A percentile compares a stretch with the other conserved stretches of the same genome.
phyloP scores from a whole-genome alignment of 2,113 vertebrate genomes.

The Rhombomys opimus region DNA sequence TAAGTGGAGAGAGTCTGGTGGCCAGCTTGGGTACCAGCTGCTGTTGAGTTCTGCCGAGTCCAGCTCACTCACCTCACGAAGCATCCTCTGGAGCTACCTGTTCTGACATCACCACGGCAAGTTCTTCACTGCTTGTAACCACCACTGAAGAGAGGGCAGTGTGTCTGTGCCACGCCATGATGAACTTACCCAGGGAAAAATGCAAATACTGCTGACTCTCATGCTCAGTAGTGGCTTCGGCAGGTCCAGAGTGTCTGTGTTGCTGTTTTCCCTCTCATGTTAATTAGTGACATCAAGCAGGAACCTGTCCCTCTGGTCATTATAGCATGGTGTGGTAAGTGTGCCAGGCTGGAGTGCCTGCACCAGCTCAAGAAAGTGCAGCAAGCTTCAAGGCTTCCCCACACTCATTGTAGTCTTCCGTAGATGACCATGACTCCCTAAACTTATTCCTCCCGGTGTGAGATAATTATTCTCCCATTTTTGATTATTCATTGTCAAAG shows the following conservation, averaged over 20 bases:
- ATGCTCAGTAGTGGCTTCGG: constrained; percentile 79
- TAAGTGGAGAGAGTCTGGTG: constrained; percentile 48
- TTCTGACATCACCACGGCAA: constrained; percentile 93
- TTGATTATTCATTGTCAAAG: constrained; percentile 95
- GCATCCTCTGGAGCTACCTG: constrained; percentile 96
- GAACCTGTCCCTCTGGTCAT: constrained; percentile 96
- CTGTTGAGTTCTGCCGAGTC: constrained; percentile 89
- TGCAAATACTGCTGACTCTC: constrained; percentile 93
- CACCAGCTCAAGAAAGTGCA: constrained; percentile 93
- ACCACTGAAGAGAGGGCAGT: constrained; percentile 91
- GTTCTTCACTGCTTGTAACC: constrained; percentile 90
- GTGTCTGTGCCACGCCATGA: constrained; percentile 91
- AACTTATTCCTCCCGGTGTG: constrained; percentile 96
- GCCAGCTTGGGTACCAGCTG: constrained; percentile 90
- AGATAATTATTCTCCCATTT: constrained; percentile 98
- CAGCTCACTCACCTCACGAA: constrained; percentile 89
- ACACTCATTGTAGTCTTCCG: constrained; percentile 93
- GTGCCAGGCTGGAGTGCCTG: constrained; percentile 96
- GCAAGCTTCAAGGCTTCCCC: constrained; percentile 94
- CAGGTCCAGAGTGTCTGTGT: constrained; percentile 89
- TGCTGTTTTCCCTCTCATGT: constrained; percentile 95
- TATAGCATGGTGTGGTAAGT: constrained; percentile 91
- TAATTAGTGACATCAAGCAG: constrained; percentile 94
- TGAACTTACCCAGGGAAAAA: constrained; percentile 93
- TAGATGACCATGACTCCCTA: constrained; percentile 94